Evolutionary conservation across 1,140 invertebrate genomes (phyloP).

Genomic region (Lepidurus packardi): DNA sequence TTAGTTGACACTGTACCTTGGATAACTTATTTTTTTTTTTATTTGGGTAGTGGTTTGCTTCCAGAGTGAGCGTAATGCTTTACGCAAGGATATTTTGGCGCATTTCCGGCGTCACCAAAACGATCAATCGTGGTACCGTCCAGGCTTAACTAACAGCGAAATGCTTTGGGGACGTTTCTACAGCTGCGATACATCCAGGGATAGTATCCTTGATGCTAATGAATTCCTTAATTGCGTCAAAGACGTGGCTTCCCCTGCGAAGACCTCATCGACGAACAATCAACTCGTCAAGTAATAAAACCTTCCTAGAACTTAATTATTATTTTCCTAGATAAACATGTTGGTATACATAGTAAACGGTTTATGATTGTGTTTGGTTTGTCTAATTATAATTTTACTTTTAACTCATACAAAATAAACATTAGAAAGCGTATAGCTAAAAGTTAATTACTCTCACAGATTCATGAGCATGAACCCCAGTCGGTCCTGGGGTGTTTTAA

Average conservation of each 20-base stretch:
- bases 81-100: constrained; percentile 36
- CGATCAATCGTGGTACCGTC: constrained; percentile 37
- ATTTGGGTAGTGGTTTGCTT: constrained; percentile 39
- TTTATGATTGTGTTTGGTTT: neutral
- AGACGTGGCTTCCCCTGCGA: constrained; percentile 32
- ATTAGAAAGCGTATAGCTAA: too few relatives aligned
- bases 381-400: too few relatives aligned
- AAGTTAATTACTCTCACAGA: too few relatives aligned
- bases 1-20: neutral
- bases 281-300: constrained; percentile 33
- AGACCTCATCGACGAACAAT: constrained; percentile 27
- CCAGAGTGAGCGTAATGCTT: constrained; percentile 39
- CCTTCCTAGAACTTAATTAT: neutral
- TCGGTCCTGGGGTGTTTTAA: too few relatives aligned
- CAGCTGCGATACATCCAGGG: constrained; percentile 39
- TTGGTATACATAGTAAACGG: neutral
- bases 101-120: constrained; percentile 38
- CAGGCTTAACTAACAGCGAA: constrained; percentile 38
- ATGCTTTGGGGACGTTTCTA: constrained; percentile 39
- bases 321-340: too few relatives aligned
- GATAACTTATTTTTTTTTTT: constrained; percentile 21
- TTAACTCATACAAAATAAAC: too few relatives aligned
- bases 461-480: too few relatives aligned
- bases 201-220: constrained; percentile 39
- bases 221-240: constrained; percentile 40